Evolutionary conservation across 2,797 vertebrate species (phyloP), one percentile per base, ranked within the genome.

Genomic region (Vespertilio murinus): DNA sequence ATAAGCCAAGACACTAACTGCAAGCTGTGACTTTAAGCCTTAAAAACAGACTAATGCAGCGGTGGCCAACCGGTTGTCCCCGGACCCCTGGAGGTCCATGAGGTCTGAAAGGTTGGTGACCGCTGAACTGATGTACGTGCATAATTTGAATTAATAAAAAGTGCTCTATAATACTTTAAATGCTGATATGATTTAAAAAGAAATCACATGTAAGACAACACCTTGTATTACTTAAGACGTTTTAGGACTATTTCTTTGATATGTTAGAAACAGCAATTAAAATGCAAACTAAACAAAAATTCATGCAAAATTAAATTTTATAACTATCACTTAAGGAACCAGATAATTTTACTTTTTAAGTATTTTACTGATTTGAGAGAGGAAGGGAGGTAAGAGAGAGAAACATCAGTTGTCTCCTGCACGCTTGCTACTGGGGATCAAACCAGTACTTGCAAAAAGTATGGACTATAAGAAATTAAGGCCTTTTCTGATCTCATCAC

Each of bases 211-310:
- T 61, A 84, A 87, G 45, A 79, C 23, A 90, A 81, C 0, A 54
- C 38, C 22, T 92, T 88, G 33, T 23, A 61, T 30, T 54, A 87
- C 52, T 84, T 61, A 92, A 94, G 75, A 80, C 80, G 12, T 75
- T 74, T 67, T 70, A 69, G 25, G 12, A 88, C 16, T 83, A 78
- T 83, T 93, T 85, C 38, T 92, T 94, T 93, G 38, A 90, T 14
- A 35, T 90, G 80, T 89, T 64, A 81, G 54, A 89, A 94, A 91
- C 2, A 80, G n/a, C 33, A 94, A 95, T 90, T 91, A 59, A 90
- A 95, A 74, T 65, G 17, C 49, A 70, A 92, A 84, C 12, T 79
- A 75, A 83, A 88, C 18, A 88, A 84, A 91, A 88, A 78, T 45
- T 28, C 17, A 86, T 17, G 38, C 30, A 77, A 89, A 87, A 84